Conservation (phyloP, 2,113 vertebrate species). For the Cephalopholis sonnerati region DNA sequence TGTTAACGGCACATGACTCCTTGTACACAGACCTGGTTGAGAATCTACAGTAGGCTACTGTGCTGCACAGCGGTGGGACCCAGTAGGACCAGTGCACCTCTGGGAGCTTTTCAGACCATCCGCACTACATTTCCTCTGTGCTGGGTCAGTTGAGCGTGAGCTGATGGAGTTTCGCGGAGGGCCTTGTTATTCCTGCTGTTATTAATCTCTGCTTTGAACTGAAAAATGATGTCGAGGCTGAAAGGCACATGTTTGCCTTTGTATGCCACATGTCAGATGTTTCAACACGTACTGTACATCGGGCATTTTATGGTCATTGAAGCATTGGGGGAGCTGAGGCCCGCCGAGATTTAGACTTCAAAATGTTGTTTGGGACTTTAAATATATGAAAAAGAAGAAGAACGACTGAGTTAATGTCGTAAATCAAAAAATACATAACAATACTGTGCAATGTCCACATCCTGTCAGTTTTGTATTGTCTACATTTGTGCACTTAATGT, state of each 20-base stretch:
- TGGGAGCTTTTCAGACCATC: slow-evolving; percentile 44
- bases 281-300: slow-evolving; percentile 42
- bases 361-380: background rate
- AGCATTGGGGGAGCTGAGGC: background rate
- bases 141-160: slow-evolving; percentile 62
- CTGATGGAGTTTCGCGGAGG: slow-evolving; percentile 53
- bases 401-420: slow-evolving; percentile 6
- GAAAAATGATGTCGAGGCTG: slow-evolving; percentile 45
- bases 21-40: slow-evolving; percentile 24
- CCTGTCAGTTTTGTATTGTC: background rate
- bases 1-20: slow-evolving; percentile 63
- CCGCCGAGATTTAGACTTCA: background rate
- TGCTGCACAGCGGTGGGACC: slow-evolving; percentile 35
- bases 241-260: slow-evolving; percentile 59
- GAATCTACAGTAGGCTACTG: slow-evolving; percentile 60
- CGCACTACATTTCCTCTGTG: slow-evolving; percentile 68
- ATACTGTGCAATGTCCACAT: no score
- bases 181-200: slow-evolving; percentile 62
- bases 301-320: slow-evolving; percentile 34
- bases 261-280: slow-evolving; percentile 56
- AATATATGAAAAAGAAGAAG: background rate
- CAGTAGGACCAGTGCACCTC: slow-evolving; percentile 9
- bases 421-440: background rate
- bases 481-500: background rate
- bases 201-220: slow-evolving; percentile 72